Conservation (phyloP, 2,888 invertebrate species). For the Callimorpha dominula region DNA sequence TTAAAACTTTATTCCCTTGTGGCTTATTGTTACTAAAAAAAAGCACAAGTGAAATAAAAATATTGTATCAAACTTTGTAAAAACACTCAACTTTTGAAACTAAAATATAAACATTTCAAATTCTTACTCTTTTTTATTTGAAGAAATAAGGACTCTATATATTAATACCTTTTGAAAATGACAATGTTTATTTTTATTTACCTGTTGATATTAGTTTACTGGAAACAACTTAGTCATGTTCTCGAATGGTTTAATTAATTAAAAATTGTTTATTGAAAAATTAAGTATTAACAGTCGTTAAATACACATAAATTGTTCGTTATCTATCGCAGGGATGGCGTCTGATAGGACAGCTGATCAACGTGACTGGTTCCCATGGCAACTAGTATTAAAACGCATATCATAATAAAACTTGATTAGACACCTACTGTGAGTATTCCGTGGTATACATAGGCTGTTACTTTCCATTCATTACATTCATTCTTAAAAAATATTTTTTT, state of each 20-base stretch:
- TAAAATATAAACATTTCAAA: no score
- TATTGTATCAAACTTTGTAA: no score
- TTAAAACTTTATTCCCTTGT: no score
- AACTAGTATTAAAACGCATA: conserved; percentile 34
- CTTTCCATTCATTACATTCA: neutral
- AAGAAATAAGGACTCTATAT: no score
- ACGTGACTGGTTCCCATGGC: conserved; percentile 40
- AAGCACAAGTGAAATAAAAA: no score
- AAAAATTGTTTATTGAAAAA: conserved; percentile 1
- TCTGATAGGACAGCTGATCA: conserved; percentile 25
- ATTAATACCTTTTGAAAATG: neutral
- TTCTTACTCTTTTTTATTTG: no score
- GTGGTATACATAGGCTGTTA: conserved; percentile 42
- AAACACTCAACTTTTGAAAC: no score
- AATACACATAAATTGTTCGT: conserved; percentile 20
- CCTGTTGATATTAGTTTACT: neutral
- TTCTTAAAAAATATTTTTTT: neutral
- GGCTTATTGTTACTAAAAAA: no score
- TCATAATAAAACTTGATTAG: conserved; percentile 56
- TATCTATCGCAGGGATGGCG: conserved; percentile 19
- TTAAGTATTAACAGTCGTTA: conserved; percentile 5
- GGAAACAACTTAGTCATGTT: neutral
- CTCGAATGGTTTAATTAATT: neutral
- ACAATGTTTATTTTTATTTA: neutral
- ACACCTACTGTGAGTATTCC: conserved; percentile 41